A percentile compares a stretch with the other conserved stretches of the same genome.
Conservation (phyloP, 2,113 vertebrate species). For the Centropus unirufus region DNA sequence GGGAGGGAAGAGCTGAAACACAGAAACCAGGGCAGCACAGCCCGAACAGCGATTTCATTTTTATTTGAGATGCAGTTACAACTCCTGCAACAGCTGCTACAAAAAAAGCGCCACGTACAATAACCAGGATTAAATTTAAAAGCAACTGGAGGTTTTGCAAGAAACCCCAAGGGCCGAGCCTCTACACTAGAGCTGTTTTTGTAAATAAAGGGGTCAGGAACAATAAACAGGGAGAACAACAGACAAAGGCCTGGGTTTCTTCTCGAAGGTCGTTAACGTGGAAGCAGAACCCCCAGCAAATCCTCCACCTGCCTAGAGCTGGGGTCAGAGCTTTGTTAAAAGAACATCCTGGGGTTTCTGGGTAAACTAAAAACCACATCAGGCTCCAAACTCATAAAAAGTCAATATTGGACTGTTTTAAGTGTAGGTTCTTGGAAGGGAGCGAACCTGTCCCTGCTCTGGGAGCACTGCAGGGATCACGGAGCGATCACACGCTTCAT, state of each 20-base stretch:
- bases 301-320: background rate
- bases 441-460: background rate
- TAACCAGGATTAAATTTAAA: conserved; percentile 54
- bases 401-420: background rate
- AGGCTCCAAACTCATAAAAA: background rate
- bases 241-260: conserved; percentile 7
- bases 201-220: conserved; percentile 26
- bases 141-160: conserved; percentile 48
- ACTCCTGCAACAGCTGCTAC: conserved; percentile 66
- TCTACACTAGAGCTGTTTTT: conserved; percentile 38
- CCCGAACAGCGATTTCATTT: conserved; percentile 29
- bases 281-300: conserved; percentile 16
- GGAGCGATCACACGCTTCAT: background rate
- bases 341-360: background rate
- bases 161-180: conserved; percentile 16
- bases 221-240: background rate
- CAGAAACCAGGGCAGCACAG: too few relatives aligned
- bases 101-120: conserved; percentile 49
- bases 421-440: background rate
- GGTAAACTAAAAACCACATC: background rate
- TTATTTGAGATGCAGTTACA: conserved; percentile 54
- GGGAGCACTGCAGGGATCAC: conserved; percentile 1
- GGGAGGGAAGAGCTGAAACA: too few relatives aligned
- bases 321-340: background rate
- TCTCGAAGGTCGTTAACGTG: background rate